These are phyloP conservation scores for Seriola dumerili DNA, from an alignment of 2,113 vertebrate genomes.

Conservation along the genomic window DNA sequence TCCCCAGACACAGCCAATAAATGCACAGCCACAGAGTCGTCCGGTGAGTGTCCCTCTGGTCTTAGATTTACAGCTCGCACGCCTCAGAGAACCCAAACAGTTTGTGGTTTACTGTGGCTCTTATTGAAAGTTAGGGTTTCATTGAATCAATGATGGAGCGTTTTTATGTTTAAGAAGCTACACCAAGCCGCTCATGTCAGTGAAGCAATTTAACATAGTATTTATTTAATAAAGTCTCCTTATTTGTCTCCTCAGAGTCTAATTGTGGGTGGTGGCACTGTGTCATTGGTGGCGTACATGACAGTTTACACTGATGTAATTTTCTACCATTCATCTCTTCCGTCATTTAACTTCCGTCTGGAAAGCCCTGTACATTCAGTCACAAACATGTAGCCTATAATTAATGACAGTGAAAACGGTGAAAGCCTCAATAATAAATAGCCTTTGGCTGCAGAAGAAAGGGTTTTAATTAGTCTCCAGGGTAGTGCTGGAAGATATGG, in stretches of 20 bases:
- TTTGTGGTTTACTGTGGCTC: slow-evolving; percentile 17
- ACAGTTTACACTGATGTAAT: background rate
- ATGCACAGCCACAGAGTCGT: slow-evolving; percentile 94
- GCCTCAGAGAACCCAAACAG: slow-evolving; percentile 4
- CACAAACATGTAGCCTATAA: background rate
- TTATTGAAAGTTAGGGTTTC: background rate
- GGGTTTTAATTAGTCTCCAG: background rate
- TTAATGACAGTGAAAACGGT: background rate
- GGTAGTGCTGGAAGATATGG: background rate
- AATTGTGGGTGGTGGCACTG: background rate
- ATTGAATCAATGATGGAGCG: background rate
- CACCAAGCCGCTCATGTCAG: slow-evolving; percentile 5
- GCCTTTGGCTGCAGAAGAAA: background rate
- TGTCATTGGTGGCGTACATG: background rate
- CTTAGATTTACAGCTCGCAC: slow-evolving; percentile 6
- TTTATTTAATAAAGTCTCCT: slow-evolving; percentile 18
- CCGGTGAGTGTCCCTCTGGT: slow-evolving; percentile 88
- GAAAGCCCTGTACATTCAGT: background rate
- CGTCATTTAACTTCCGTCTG: too few species aligned
- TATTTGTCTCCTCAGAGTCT: background rate
- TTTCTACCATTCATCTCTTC: background rate
- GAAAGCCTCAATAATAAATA: background rate
- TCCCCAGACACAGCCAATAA: slow-evolving; percentile 95
- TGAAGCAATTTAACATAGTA: background rate
- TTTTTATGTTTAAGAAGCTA: background rate